Conservation (phyloP, 2,888 invertebrate genomes). For the Latrodectus hesperus region DNA sequence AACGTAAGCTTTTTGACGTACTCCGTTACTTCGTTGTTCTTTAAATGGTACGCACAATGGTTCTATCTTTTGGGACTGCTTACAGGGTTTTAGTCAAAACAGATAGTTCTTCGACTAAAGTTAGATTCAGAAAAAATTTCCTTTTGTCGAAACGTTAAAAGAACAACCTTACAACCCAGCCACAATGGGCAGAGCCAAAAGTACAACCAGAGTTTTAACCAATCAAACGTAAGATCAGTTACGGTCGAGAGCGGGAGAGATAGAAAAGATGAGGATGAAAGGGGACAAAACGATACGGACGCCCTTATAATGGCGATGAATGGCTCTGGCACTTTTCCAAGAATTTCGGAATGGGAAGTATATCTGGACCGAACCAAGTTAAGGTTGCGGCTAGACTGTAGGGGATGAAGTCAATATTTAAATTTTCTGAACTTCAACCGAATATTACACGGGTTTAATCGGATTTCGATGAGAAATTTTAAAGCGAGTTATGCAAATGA, state of each 20-base stretch:
- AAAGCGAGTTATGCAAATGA: constrained; percentile 5
- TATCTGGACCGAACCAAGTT: constrained; percentile 18
- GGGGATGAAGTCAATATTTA: background rate
- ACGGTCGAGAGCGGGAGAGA: background rate
- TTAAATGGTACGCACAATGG: too few relatives aligned
- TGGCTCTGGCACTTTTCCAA: constrained; percentile 57
- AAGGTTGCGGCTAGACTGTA: constrained; percentile 2
- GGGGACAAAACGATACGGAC: constrained; percentile 31
- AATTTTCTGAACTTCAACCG: background rate
- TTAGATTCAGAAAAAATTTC: background rate
- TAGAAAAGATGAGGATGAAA: constrained; percentile 21
- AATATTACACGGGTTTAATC: background rate
- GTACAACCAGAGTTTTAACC: constrained; percentile 1
- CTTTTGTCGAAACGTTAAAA: background rate
- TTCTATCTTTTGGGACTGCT: too few relatives aligned
- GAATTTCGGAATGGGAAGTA: constrained; percentile 26
- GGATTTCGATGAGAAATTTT: background rate
- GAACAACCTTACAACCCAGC: background rate
- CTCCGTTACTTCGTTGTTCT: too few relatives aligned
- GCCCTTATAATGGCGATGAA: constrained; percentile 52
- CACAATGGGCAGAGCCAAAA: constrained; percentile 3
- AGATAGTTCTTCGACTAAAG: too few relatives aligned
- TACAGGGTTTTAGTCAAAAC: too few relatives aligned
- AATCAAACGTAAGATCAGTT: constrained; percentile 2
- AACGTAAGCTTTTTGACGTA: too few relatives aligned